Conservation (phyloP, 1,140 invertebrate species). For the Bombus picipes region DNA sequence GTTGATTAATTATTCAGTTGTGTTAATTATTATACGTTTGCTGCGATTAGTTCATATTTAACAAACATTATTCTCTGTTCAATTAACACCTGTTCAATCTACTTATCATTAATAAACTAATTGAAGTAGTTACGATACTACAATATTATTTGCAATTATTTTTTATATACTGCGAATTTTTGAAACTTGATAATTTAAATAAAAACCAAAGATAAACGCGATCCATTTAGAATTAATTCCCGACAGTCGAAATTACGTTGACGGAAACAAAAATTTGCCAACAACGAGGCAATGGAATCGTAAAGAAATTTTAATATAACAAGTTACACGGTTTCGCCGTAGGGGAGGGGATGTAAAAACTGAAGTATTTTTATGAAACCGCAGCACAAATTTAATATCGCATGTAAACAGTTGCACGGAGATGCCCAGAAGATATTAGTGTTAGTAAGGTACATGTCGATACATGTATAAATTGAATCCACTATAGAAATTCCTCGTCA, state of each 20-base stretch:
- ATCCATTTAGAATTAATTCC: background rate
- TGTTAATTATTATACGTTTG: too few species aligned
- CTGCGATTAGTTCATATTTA: too few species aligned
- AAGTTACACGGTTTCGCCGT: background rate
- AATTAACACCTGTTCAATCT: too few species aligned
- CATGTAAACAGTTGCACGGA: constrained; percentile 26
- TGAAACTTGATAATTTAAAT: background rate
- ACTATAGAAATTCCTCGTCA: constrained; percentile 68
- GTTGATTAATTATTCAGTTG: too few species aligned
- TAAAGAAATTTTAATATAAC: constrained; percentile 47
- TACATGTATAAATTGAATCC: constrained; percentile 50
- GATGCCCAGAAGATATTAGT: constrained; percentile 12
- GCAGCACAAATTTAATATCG: constrained; percentile 40
- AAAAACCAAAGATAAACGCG: too few species aligned
- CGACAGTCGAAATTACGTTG: too few species aligned
- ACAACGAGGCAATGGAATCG: background rate
- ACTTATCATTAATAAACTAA: too few species aligned
- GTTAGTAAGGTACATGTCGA: constrained; percentile 27
- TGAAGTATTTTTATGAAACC: constrained; percentile 51
- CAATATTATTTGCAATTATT: background rate
- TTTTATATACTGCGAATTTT: background rate
- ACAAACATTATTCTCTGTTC: too few species aligned
- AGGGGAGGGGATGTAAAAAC: constrained; percentile 10
- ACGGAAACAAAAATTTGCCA: background rate
- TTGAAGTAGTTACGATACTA: too few species aligned